Base-by-base conservation (phyloP, 2,113 vertebrate genomes). In the Hymenochirus boettgeri region DNA sequence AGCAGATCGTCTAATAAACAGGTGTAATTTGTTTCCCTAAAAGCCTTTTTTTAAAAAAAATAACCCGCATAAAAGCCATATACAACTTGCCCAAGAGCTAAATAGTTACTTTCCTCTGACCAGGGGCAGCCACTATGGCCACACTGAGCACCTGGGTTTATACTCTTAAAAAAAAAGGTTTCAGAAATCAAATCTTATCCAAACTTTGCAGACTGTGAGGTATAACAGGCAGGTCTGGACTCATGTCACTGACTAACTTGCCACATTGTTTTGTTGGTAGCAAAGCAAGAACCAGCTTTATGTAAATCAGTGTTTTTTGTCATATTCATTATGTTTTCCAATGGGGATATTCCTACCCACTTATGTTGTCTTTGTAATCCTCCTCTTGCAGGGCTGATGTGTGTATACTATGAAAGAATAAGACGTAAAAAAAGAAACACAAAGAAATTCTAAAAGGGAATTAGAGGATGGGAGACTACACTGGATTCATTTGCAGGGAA, bases 221-320 rank as follows among this genome's bases (percentile, higher is more conserved):
- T 7, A 29, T 2, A 7, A 33, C 31, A 23, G 47, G 24, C 60
- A 51, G 27, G 60, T 21, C 48, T 37, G 9, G 31, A 62, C 60
- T 24, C 8, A 62, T 62, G 23, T 27, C 27, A 61, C 31, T 25
- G 7, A 7, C 18, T 52, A 29, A 5, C 2, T 17, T 42, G 37
- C 24, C 52, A 51, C 22, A 52, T 22, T 37, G 26, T 23, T 17
- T 10, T 10, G 31, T 29, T 18, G 42, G 59, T 33, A 35, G 19
- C 12, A 33, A 53, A 17, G 15, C 45, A 12, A 4, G 15, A 7
- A 52, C 21, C 27, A 52, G 47, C 60, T 62, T 24, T 33, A 62
- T 62, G 60, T 33, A 62, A 62, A 62, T 62, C 27, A 52, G 19
- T 37, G n/a, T 50, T 12, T n/a, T 42, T 19, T 29, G 42, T 60